Percentiles rank a stretch among this genome's conserved stretches.
Evolutionary conservation across 2,113 vertebrate genomes (phyloP).

Genomic region (Lasiurus cinereus): DNA sequence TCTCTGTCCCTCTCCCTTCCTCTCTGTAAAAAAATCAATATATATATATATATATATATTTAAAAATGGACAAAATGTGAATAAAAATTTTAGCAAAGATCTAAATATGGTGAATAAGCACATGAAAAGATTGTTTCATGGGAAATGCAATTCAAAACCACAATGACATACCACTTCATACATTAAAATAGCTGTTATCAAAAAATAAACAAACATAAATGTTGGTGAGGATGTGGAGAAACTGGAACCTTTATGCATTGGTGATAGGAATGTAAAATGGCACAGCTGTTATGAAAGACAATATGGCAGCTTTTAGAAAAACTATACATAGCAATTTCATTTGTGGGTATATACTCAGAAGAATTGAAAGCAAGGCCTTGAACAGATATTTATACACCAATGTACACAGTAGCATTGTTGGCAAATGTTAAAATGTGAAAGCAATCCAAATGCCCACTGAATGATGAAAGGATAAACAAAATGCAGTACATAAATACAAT

Average conservation of each 20-base stretch:
- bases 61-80: neutral
- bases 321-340: neutral
- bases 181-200: neutral
- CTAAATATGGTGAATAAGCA: neutral
- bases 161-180: neutral
- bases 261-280: neutral
- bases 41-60: no score
- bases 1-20: no score
- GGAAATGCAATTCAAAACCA: constrained; percentile 53
- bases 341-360: neutral
- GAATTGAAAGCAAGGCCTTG: neutral
- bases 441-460: neutral
- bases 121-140: neutral
- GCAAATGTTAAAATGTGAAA: neutral
- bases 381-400: neutral
- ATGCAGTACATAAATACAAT: neutral
- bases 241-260: neutral
- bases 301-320: neutral
- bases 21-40: no score
- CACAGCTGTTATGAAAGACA: neutral
- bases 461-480: neutral
- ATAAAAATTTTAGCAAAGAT: constrained; percentile 10
- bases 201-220: neutral
- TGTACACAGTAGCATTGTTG: neutral
- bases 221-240: neutral